Percentiles rank a stretch among this genome's conserved stretches.
Conservation (phyloP, 2,888 invertebrate species). For the Tipula lateralis region DNA sequence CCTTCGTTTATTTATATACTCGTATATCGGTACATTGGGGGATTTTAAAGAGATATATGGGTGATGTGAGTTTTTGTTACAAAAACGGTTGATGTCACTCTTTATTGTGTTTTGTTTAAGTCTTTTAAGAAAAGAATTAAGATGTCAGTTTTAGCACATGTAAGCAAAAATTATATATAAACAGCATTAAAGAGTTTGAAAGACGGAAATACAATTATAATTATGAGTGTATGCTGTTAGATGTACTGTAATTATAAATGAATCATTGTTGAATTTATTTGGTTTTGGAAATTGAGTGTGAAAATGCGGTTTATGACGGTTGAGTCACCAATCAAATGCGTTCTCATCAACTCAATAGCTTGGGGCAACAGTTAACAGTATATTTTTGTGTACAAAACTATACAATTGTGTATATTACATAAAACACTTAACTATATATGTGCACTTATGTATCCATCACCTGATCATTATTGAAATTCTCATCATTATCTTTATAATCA, state of each 20-base stretch:
- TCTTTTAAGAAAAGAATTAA: neutral
- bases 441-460: neutral
- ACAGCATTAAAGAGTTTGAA: neutral
- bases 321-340: neutral
- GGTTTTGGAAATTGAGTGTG: neutral
- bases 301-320: neutral
- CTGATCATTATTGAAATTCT: neutral
- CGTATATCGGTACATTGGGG: neutral
- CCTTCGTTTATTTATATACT: neutral
- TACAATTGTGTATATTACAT: neutral
- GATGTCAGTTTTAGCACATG: neutral
- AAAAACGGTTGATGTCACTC: neutral
- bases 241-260: neutral
- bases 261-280: neutral
- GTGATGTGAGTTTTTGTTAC: neutral
- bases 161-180: neutral
- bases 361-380: neutral
- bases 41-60: neutral
- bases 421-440: neutral
- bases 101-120: neutral
- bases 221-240: neutral
- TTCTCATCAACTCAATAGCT: neutral
- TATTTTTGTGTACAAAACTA: neutral
- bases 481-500: neutral
- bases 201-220: neutral